Evolutionary conservation across 2,113 vertebrate species (phyloP), one percentile per base, ranked within the genome.

Genomic region (Gymnocephalus cernua): DNA sequence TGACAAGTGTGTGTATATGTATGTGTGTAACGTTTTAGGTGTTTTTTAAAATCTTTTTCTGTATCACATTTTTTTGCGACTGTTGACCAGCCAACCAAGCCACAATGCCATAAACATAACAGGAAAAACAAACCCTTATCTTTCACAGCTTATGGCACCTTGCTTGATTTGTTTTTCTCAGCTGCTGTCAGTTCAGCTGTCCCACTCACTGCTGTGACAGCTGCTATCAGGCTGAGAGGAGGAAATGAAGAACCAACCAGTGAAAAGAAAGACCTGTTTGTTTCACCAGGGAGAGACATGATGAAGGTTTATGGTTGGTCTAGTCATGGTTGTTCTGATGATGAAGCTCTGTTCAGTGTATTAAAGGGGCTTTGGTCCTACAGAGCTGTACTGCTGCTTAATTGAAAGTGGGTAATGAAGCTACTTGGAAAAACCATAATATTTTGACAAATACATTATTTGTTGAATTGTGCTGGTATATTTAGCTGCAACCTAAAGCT

Each of bases 121-220:
- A 58, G 2, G 23, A 58, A 29, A 45, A 19, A 41, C 29, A 23
- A 19, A 57, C 4, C 15, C 35, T 68, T 29, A 21, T 68, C 41
- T 14, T 41, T 38, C 3, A 58, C 57, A 35, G 47, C 1, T 47
- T n/a, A 27, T 25, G 15, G n/a, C 54, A 45, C 35, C 23, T 62
- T 1, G n/a, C 4, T 23, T 56, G 45, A 53, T 32, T 9, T 58
- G 44, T 21, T 2, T 12, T 38, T 62, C 21, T 62, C 35, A 54
- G 58, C 67, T 65, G 61, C 32, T 50, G 41, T 50, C 12, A 8
- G 4, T 57, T 63, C 80, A 76, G 73, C 80, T 76, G 80, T 48
- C 29, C 15, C 38, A 15, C 19, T 75, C 19, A 4, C 53, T 62
- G 23, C 0, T 18, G 18, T 47, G 64, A 68, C 68, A 73, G 68